Conservation (phyloP, 2,888 invertebrate genomes). For the Biston betularia region DNA sequence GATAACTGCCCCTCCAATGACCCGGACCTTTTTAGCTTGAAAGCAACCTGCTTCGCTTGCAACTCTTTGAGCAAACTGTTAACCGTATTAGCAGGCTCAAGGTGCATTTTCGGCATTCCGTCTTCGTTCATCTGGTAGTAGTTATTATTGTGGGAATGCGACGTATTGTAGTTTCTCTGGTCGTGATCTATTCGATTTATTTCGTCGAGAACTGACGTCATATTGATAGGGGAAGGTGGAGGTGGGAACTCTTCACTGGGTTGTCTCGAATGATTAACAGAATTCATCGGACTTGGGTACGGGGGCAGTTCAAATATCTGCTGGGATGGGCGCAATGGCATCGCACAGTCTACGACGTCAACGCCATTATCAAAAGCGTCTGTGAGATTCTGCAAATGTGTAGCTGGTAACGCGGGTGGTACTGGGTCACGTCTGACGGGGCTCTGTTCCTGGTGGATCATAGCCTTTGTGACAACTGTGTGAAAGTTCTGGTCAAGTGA, state of each 20-base stretch:
- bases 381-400: constrained; percentile 73
- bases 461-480: constrained; percentile 93
- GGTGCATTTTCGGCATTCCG: constrained; percentile 39
- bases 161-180: constrained; percentile 34
- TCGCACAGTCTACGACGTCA: constrained; percentile 89
- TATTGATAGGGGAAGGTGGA: constrained; percentile 92
- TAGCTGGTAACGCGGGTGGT: constrained; percentile 61
- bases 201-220: constrained; percentile 88
- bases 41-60: constrained; percentile 76
- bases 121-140: constrained; percentile 54
- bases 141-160: constrained; percentile 16
- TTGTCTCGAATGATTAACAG: constrained; percentile 93
- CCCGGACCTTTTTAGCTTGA: constrained; percentile 68
- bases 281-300: constrained; percentile 92
- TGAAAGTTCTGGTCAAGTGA: constrained; percentile 82
- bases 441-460: constrained; percentile 94
- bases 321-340: constrained; percentile 71
- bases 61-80: constrained; percentile 92
- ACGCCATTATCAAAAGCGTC: constrained; percentile 80
- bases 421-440: constrained; percentile 84
- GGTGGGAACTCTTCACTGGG: constrained; percentile 96
- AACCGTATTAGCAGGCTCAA: constrained; percentile 49
- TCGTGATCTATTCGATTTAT: constrained; percentile 78
- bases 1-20: constrained; percentile 74
- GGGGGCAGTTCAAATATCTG: constrained; percentile 89